Percentiles rank a stretch among this genome's conserved stretches.
Evolutionary conservation across 2,113 vertebrate species (phyloP).

Genomic region (Anhinga anhinga): DNA sequence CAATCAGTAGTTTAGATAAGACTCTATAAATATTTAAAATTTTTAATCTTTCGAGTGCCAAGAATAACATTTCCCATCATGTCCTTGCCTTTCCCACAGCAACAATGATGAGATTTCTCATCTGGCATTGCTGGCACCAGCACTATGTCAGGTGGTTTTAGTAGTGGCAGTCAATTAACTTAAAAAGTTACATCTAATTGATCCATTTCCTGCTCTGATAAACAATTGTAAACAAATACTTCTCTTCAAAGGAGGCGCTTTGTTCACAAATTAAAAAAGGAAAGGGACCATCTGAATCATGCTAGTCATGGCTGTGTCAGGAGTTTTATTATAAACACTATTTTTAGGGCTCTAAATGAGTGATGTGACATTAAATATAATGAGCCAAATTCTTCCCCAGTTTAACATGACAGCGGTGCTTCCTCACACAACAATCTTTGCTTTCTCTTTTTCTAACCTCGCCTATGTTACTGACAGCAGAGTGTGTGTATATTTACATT

Average conservation of each 20-base stretch:
- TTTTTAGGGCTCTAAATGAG: constrained; percentile 2
- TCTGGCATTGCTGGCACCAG: constrained; percentile 18
- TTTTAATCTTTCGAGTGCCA: constrained; percentile 35
- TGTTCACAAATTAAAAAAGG: constrained; percentile 25
- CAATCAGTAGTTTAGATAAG: constrained; percentile 72
- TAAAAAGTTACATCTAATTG: constrained; percentile 46
- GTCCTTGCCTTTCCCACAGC: constrained; percentile 33
- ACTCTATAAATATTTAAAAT: constrained; percentile 74
- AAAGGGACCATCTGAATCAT: constrained; percentile 13
- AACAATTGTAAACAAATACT: constrained; percentile 53
- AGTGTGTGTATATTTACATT: background rate
- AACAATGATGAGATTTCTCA: constrained; percentile 25
- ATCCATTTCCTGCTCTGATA: constrained; percentile 58
- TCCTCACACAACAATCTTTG: background rate
- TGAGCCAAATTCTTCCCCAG: background rate
- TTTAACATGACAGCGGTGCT: background rate
- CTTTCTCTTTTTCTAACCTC: background rate
- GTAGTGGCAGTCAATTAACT: constrained; percentile 59
- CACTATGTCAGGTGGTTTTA: background rate
- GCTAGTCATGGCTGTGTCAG: background rate
- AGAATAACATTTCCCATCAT: constrained; percentile 35
- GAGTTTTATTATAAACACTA: constrained; percentile 51
- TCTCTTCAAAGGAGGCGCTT: constrained; percentile 48
- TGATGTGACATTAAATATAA: background rate
- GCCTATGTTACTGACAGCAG: background rate